Base-by-base conservation (phyloP, 2,888 invertebrate species). In the Venustoraphidia nigricollis region DNA sequence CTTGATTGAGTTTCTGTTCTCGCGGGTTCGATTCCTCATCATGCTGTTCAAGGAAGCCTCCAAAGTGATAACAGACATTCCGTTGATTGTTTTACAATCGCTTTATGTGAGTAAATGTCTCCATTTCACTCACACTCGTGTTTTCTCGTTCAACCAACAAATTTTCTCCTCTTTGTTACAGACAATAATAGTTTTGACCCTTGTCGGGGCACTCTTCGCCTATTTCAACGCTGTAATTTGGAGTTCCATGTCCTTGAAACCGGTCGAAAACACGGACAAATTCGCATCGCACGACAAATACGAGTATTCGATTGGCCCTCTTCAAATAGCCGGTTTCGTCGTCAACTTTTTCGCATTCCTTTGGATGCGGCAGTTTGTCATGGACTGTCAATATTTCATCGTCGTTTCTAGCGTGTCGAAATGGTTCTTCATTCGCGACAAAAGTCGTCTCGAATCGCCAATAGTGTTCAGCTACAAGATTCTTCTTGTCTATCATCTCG, bases 311-410 rank as follows among this genome's bases (percentile, higher is more conserved):
- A 44, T 50, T 45, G 55, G 58, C 44, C 44, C 45, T n/a, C 51
- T 55, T 1, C 59, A 58, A 54, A 49, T 51, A 39, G 56, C 60
- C 10, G 50, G 57, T 2, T 44, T 54, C 14, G 10, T 50, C 63
- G 67, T 67, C 56, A 70, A 69, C 52, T 42, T 69, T 14, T 63
- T 78, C 48, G 71, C 75, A n/a, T 67, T 75, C 46, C 66, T 78
- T 50, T 79, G 79, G 72, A 64, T 73, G 35, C 66, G 68, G 41
- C 77, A 79, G 59, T 78, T 79, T 56, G 69, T 76, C 51, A 63
- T 76, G n/a, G 77, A 76, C 38, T 75, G 76, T 54, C 77, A 81
- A 56, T 76, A 78, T 57, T 71, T 79, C 64, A 69, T 77, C 13
- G 70, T 80, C 41, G 76, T 77, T 39, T 73, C 76, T 5, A 67